Evolutionary conservation across 2,888 invertebrate species (phyloP).

Genomic region (Sphinx pinastri): DNA sequence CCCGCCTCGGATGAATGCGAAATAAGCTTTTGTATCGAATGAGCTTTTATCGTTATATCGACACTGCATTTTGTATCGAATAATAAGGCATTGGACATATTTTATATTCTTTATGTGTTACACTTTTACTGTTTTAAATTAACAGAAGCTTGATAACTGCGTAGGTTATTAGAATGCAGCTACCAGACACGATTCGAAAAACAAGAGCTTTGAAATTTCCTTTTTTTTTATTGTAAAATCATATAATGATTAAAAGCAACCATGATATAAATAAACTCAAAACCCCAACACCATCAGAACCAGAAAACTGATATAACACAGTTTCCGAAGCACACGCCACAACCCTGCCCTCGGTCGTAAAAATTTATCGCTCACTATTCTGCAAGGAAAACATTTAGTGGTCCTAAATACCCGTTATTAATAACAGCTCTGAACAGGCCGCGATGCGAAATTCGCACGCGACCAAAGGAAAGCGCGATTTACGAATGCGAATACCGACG

Average conservation of each 20-base stretch:
- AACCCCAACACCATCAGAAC: not conserved
- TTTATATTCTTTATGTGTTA: not conserved
- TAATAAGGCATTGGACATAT: not conserved
- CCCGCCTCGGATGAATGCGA: constrained; percentile 12
- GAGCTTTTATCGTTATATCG: not conserved
- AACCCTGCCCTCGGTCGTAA: constrained; percentile 51
- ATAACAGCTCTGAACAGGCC: constrained; percentile 36
- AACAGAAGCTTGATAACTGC: not conserved
- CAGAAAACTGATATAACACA: not conserved
- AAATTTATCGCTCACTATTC: constrained; percentile 57
- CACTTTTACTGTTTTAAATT: not conserved
- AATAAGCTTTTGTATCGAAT: constrained; percentile 16
- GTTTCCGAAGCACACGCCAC: constrained; percentile 24
- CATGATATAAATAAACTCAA: too few species aligned
- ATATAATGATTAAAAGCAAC: too few species aligned
- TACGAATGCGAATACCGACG: not conserved
- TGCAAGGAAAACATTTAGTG: constrained; percentile 66
- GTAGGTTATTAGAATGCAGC: too few species aligned
- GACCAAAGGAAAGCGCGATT: constrained; percentile 12
- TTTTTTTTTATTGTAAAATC: too few species aligned
- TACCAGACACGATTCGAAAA: too few species aligned
- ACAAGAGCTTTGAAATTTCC: too few species aligned
- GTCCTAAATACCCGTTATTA: constrained; percentile 59
- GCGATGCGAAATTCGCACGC: constrained; percentile 2
- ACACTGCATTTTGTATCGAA: not conserved